These are phyloP conservation scores for Pangasianodon hypophthalmus DNA, from an alignment of 2,113 vertebrate species.

Conservation along the genomic window DNA sequence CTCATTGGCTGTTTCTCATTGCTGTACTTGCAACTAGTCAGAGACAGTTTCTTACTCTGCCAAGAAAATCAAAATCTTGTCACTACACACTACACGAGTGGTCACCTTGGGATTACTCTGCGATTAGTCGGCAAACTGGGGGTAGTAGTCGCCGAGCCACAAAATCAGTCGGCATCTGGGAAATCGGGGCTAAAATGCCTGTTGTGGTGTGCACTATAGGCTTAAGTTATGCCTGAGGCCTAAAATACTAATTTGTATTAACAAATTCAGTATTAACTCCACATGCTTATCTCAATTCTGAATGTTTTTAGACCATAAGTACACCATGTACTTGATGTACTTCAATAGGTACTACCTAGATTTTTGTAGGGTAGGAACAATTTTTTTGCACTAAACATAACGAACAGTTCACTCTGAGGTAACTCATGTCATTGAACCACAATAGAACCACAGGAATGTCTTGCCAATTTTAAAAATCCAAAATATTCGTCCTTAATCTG, in stretches of 20 bases:
- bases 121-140: background rate
- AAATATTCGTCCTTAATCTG: background rate
- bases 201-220: background rate
- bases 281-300: background rate
- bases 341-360: background rate
- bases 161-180: background rate
- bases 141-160: too few species aligned
- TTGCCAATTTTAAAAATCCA: background rate
- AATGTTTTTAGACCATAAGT: background rate
- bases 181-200: background rate
- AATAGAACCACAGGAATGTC: background rate
- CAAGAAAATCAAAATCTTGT: background rate
- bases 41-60: background rate
- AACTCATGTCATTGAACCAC: background rate
- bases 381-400: background rate
- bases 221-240: background rate
- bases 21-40: background rate
- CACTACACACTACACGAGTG: background rate
- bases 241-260: background rate
- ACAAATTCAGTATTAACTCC: background rate
- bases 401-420: background rate
- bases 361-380: background rate
- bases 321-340: background rate
- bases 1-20: background rate
- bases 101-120: too few species aligned